Evolutionary conservation across 2,888 invertebrate genomes (phyloP).

Genomic region (Acronicta alni): DNA sequence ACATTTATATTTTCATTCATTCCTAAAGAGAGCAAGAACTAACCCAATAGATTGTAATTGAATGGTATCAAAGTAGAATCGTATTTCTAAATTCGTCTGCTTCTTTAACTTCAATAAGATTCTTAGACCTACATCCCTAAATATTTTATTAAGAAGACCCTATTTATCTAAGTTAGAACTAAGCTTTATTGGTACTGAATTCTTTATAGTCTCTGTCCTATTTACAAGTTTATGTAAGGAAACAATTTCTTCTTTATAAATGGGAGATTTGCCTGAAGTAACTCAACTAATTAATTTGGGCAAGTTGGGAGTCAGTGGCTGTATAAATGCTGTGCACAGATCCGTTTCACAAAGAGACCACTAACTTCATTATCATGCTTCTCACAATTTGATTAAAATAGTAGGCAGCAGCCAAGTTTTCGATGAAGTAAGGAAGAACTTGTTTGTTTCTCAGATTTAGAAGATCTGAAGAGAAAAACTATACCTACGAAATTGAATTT

Average conservation of each 20-base stretch:
- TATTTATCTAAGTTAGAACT: constrained; percentile 19
- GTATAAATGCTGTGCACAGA: constrained; percentile 35
- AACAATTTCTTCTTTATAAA: constrained; percentile 14
- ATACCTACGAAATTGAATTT: constrained; percentile 10
- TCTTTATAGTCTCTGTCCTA: constrained; percentile 6
- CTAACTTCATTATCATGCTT: constrained; percentile 48
- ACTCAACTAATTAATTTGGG: constrained; percentile 45
- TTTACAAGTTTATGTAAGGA: not conserved
- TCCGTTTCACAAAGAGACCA: constrained; percentile 47
- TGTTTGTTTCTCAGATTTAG: constrained; percentile 18
- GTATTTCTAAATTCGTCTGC: not conserved
- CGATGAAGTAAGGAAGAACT: constrained; percentile 14
- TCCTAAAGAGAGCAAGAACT: too few relatives aligned
- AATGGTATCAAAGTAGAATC: not conserved
- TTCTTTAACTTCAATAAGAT: constrained; percentile 3
- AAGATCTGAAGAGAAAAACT: constrained; percentile 11
- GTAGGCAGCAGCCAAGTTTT: constrained; percentile 33
- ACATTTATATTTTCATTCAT: too few relatives aligned
- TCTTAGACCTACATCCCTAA: constrained; percentile 1
- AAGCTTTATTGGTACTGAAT: constrained; percentile 34
- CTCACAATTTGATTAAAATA: constrained; percentile 53
- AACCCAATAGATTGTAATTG: not conserved
- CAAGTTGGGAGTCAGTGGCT: constrained; percentile 34
- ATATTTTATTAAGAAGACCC: constrained; percentile 25
- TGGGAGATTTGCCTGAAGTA: constrained; percentile 17